phyloP scores from a whole-genome alignment of 2,888 invertebrate genomes.

The Calliopum simillimum region DNA sequence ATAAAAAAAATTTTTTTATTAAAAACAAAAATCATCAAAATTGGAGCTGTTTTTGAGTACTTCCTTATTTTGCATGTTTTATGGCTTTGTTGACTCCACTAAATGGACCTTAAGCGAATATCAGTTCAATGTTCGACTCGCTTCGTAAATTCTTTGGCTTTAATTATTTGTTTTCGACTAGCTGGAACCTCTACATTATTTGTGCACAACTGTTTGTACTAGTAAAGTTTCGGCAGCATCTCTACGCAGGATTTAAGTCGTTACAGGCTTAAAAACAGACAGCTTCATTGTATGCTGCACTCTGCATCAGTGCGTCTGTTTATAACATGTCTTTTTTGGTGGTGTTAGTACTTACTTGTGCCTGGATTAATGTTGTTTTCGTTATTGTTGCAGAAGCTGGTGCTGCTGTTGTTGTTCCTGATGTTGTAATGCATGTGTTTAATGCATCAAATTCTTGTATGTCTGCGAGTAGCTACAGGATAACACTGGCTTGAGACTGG shows the following conservation, averaged over 20 bases:
- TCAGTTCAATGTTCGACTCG: too few species aligned
- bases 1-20: too few species aligned
- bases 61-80: too few species aligned
- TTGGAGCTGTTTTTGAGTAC: too few species aligned
- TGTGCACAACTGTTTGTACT: too few species aligned
- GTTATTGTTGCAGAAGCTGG: background rate
- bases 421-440: constrained; percentile 15
- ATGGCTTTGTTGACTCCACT: too few species aligned
- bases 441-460: constrained; percentile 12
- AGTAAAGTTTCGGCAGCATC: background rate
- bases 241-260: constrained; percentile 19
- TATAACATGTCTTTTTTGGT: background rate
- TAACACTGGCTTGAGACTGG: background rate
- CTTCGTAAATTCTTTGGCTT: too few species aligned
- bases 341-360: constrained; percentile 9
- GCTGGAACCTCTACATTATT: too few species aligned
- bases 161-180: too few species aligned
- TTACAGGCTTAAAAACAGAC: background rate
- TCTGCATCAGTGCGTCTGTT: too few species aligned
- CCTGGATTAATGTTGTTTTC: constrained; percentile 21
- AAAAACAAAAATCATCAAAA: too few species aligned
- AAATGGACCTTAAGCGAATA: too few species aligned
- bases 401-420: background rate
- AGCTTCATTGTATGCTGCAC: background rate
- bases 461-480: background rate